A percentile compares a stretch with the other conserved stretches of the same genome.
These are phyloP conservation scores for Nephrotoma appendiculata DNA, from an alignment of 2,888 invertebrate genomes.

Conservation along the genomic window DNA sequence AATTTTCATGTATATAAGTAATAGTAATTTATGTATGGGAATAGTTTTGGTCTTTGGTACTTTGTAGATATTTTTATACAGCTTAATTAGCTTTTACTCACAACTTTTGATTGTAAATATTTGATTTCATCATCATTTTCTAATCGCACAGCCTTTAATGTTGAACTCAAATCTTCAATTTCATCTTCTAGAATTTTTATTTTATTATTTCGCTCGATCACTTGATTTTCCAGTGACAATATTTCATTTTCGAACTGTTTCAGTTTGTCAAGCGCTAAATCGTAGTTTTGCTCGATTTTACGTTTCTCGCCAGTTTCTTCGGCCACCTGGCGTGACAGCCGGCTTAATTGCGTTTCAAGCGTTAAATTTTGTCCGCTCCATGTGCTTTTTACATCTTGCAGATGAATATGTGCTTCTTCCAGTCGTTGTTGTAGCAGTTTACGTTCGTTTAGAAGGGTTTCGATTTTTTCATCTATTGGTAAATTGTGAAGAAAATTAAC, in stretches of 20 bases:
- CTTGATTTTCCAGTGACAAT: background rate
- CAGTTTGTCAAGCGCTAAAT: constrained; percentile 47
- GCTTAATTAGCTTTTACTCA: constrained; percentile 31
- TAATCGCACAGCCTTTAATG: constrained; percentile 38
- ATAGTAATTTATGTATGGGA: background rate
- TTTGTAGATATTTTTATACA: background rate
- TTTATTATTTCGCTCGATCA: background rate
- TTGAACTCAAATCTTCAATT: constrained; percentile 54
- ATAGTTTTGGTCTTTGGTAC: background rate
- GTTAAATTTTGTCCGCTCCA: constrained; percentile 86
- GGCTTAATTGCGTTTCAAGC: constrained; percentile 78
- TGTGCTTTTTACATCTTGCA: constrained; percentile 78
- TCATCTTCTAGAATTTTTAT: constrained; percentile 53
- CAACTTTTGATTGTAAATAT: constrained; percentile 39
- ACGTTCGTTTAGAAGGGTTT: constrained; percentile 43
- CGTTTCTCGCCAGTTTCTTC: constrained; percentile 71
- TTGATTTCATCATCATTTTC: constrained; percentile 39
- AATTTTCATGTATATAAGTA: background rate
- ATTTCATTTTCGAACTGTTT: constrained; percentile 27
- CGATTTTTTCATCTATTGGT: constrained; percentile 36
- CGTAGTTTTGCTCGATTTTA: constrained; percentile 53
- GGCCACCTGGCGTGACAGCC: constrained; percentile 67
- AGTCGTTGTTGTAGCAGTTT: constrained; percentile 59
- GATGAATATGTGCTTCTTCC: constrained; percentile 72
- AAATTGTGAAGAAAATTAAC: constrained; percentile 7